Base-by-base conservation (phyloP, 2,797 vertebrate genomes). In the Aplochiton taeniatus region DNA sequence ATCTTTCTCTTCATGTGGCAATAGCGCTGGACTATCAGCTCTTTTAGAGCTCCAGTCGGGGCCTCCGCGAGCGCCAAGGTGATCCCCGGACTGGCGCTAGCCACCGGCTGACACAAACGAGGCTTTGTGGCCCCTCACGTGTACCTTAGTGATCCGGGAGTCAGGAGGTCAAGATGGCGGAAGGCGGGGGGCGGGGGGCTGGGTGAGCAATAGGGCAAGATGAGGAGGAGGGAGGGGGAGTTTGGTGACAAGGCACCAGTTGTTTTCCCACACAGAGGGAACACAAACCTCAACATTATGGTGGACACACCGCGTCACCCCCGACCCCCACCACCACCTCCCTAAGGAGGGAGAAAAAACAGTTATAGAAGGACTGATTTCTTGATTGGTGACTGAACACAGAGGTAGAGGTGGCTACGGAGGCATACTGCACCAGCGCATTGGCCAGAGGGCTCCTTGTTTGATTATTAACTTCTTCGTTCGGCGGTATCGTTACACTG, bases 41-140 rank as follows among this genome's bases (percentile, higher is more conserved):
- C 71, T 64, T 80, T 79, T 69, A 77, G 50, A 60, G 57, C 68
- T 58, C 44, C 61, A 8, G 46, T 75, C 72, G 65, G 69, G 72
- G 71, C 67, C 77, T 72, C 80, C 65, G 66, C 65, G 76, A 83
- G 72, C 54, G 65, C 69, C 13, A 48, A 66, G 63, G 69, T 71
- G 70, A 78, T 78, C 71, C 71, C 54, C 20, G 12, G 65, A 45
- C 64, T 58, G 11, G 69, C 61, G 12, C 63, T 63, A 66, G 77
- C 52, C 72, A 62, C 62, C 55, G 44, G 77, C 49, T 61, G 68
- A 81, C 82, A 93, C 89, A 93, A 89, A 83, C 46, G 76, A 70
- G 77, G 83, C 90, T 88, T 92, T 92, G 90, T 92, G 86, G 82
- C 66, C 64, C 55, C 66, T 80, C 74, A 78, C 31, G 83, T 83